These are phyloP conservation scores for Pipra filicauda DNA, from an alignment of 2,113 vertebrate genomes.

Conservation along the genomic window DNA sequence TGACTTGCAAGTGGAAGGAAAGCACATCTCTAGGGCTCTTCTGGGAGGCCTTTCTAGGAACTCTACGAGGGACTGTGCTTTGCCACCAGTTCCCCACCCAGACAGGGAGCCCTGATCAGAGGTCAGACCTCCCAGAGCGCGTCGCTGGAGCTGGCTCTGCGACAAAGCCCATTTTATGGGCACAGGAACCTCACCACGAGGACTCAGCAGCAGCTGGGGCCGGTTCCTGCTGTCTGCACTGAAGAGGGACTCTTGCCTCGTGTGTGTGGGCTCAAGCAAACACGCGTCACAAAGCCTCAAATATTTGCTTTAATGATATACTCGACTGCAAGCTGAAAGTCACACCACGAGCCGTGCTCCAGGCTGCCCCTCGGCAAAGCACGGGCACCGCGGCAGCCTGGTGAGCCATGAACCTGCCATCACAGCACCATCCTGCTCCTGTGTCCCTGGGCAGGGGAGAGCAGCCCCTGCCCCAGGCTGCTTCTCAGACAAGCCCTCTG, in stretches of 20 bases:
- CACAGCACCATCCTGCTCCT: fast-evolving
- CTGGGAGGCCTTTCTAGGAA: not conserved
- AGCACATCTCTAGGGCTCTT: not conserved
- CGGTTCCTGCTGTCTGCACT: not conserved
- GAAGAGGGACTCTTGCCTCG: not conserved
- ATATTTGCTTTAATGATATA: not conserved
- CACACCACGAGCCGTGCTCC: not conserved
- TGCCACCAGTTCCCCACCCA: not conserved
- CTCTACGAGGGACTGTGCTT: not conserved
- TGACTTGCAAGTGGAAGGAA: not conserved
- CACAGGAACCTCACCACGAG: not conserved
- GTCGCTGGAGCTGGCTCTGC: fast-evolving
- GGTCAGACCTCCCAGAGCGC: not conserved
- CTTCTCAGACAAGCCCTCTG: not conserved
- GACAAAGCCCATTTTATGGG: not conserved
- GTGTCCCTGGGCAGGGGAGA: not conserved
- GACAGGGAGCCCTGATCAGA: fast-evolving
- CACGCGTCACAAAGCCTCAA: not conserved
- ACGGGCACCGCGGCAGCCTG: not conserved
- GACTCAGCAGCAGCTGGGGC: not conserved
- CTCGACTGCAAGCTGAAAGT: not conserved
- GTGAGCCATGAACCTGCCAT: fast-evolving
- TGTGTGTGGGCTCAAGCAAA: not conserved
- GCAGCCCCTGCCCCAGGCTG: not conserved
- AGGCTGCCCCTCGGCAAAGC: not conserved